These are phyloP conservation scores for Sylvietta virens DNA, from an alignment of 2,113 vertebrate genomes.

Conservation along the genomic window DNA sequence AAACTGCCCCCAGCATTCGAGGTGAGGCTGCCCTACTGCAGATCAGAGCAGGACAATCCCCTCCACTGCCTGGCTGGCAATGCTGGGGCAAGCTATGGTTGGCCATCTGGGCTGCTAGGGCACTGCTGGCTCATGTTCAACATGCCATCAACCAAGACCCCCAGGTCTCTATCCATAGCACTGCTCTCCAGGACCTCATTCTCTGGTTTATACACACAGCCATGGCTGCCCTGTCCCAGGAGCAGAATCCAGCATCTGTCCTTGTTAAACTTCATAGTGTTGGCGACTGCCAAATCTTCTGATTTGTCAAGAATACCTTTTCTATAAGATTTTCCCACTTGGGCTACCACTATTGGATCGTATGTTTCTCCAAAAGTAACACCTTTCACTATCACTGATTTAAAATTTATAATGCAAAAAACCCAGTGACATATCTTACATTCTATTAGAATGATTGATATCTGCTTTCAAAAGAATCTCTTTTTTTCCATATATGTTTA, in stretches of 20 bases:
- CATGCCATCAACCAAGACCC: background rate
- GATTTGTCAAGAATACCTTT: background rate
- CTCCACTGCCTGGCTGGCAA: accelerated
- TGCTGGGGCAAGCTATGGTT: background rate
- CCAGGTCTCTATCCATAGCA: background rate
- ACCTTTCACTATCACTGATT: background rate
- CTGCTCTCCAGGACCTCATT: background rate
- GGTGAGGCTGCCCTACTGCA: background rate
- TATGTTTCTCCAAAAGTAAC: background rate
- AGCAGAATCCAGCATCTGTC: background rate
- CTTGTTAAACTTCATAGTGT: background rate
- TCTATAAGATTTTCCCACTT: background rate
- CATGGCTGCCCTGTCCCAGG: too few relatives aligned
- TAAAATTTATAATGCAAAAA: background rate
- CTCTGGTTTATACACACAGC: background rate
- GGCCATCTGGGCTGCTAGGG: background rate
- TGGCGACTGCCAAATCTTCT: background rate
- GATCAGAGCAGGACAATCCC: background rate
- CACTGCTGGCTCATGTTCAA: background rate
- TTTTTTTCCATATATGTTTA: background rate
- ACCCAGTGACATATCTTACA: background rate
- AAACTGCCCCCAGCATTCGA: background rate
- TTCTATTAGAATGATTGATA: background rate
- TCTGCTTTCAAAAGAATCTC: background rate
- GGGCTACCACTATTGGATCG: background rate